A percentile compares a stretch with the other conserved stretches of the same genome.
phyloP scores from a whole-genome alignment of 2,113 vertebrate species.

The Ondatra zibethicus region DNA sequence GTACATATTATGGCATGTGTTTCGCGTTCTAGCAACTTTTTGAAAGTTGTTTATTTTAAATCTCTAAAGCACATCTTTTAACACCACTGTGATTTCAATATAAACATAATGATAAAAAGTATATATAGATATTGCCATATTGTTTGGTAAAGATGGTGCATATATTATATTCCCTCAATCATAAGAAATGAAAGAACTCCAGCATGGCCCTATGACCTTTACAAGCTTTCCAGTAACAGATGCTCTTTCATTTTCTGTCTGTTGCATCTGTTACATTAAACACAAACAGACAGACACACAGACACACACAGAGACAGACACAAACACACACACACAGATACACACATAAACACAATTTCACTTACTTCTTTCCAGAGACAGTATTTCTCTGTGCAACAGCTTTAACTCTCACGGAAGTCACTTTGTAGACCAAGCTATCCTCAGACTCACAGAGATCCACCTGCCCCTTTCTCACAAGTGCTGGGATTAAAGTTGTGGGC shows the following conservation, averaged over 20 bases:
- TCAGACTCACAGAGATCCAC: too few relatives aligned
- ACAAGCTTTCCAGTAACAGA: neutral
- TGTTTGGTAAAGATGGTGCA: neutral
- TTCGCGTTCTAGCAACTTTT: neutral
- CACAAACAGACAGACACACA: neutral
- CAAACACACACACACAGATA: neutral
- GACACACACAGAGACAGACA: neutral
- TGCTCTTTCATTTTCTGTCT: neutral
- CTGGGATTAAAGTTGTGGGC: too few relatives aligned
- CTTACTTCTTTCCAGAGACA: neutral
- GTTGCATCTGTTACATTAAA: neutral
- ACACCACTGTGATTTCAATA: neutral
- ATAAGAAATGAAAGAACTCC: neutral
- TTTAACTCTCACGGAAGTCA: too few relatives aligned
- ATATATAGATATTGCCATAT: neutral
- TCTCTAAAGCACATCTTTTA: neutral
- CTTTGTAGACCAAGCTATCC: too few relatives aligned
- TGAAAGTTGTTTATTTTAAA: neutral
- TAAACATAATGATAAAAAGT: neutral
- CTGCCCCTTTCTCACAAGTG: too few relatives aligned
- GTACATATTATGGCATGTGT: neutral
- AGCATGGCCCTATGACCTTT: neutral
- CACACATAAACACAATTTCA: neutral
- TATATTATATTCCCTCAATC: neutral
- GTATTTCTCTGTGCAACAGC: too few relatives aligned